A percentile compares a stretch with the other conserved stretches of the same genome.
phyloP scores from a whole-genome alignment of 2,888 invertebrate species.

The Scaptomyza caliginosa region DNA sequence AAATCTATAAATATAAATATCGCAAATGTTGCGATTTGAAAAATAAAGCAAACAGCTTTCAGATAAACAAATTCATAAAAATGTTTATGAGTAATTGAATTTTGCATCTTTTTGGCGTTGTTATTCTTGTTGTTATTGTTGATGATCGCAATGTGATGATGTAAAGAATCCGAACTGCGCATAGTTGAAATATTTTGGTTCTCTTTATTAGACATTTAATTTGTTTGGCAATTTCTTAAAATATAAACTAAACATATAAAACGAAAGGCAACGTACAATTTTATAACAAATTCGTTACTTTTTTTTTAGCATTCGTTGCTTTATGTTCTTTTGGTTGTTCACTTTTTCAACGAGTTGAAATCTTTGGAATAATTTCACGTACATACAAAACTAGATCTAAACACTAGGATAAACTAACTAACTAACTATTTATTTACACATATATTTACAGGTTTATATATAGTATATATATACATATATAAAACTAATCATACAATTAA shows the following conservation, averaged over 20 bases:
- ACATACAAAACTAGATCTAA: conserved; percentile 42
- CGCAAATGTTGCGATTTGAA: conserved; percentile 18
- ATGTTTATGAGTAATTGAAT: conserved; percentile 71
- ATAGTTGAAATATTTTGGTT: conserved; percentile 64
- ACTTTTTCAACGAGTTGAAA: conserved; percentile 21
- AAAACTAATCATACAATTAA: conserved; percentile 59
- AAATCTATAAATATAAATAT: conserved; percentile 60
- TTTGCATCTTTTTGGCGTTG: conserved; percentile 36
- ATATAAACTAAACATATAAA: conserved; percentile 45
- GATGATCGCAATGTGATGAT: conserved; percentile 43
- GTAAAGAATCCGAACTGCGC: conserved; percentile 54
- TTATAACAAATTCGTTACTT: conserved; percentile 54
- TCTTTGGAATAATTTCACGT: conserved; percentile 68
- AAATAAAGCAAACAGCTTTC: conserved; percentile 32
- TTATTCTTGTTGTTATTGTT: conserved; percentile 21
- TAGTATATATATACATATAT: conserved; percentile 19
- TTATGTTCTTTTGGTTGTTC: conserved; percentile 11
- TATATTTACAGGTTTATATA: conserved; percentile 32
- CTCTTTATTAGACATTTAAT: conserved; percentile 61
- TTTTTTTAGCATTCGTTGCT: conserved; percentile 25
- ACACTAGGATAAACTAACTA: conserved; percentile 61
- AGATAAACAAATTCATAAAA: conserved; percentile 77
- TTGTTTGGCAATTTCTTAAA: conserved; percentile 35
- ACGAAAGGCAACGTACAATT: conserved; percentile 60
- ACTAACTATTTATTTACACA: conserved; percentile 22